phyloP scores from a whole-genome alignment of 1,140 invertebrate genomes.

The Trigoniulus corallinus region DNA sequence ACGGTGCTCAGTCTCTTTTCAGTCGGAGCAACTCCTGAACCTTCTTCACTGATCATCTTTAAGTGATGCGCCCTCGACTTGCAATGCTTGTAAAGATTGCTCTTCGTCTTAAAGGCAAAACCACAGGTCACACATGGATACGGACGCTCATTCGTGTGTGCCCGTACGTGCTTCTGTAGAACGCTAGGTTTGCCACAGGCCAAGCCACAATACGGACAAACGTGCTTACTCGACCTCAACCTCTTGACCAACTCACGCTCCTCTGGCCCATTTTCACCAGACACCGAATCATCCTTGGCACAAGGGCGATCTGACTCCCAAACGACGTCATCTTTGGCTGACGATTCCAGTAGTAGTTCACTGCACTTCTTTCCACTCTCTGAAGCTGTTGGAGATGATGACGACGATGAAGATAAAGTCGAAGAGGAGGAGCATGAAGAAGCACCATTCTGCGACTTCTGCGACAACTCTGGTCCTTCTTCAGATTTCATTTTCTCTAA shows the following conservation, averaged over 20 bases:
- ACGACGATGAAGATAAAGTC: not conserved
- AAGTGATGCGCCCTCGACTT: constrained; percentile 62
- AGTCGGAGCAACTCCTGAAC: constrained; percentile 1
- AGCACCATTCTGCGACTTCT: too few species aligned
- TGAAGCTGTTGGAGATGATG: too few species aligned
- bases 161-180: constrained; percentile 77
- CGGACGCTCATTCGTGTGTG: constrained; percentile 81
- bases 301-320: too few species aligned
- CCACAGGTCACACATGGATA: constrained; percentile 76
- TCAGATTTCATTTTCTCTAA: not conserved
- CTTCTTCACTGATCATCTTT: constrained; percentile 21
- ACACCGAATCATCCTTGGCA: too few species aligned
- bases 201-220: constrained; percentile 72
- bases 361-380: too few species aligned
- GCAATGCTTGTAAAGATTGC: constrained; percentile 82
- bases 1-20: too few species aligned
- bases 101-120: constrained; percentile 86
- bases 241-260: constrained; percentile 16
- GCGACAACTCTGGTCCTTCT: too few species aligned
- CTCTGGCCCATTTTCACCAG: not conserved
- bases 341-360: too few species aligned
- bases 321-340: too few species aligned
- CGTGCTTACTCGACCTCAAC: constrained; percentile 35
- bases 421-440: too few species aligned
- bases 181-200: constrained; percentile 86